Percentiles rank a stretch among this genome's conserved stretches.
Conservation (phyloP, 2,888 invertebrate species). For the Acleris sparsana region DNA sequence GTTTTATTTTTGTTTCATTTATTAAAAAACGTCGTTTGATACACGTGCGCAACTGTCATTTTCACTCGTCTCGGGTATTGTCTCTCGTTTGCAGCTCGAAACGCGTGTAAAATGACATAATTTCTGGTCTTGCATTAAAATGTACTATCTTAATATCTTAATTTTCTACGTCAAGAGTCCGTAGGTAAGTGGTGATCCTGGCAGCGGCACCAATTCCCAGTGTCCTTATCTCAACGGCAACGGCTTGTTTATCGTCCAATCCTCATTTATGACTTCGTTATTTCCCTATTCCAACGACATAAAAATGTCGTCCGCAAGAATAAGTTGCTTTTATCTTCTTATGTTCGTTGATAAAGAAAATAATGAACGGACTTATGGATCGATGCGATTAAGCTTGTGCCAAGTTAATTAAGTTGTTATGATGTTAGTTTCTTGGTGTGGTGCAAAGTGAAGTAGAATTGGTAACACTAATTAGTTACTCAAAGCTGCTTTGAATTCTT, state of each 20-base stretch:
- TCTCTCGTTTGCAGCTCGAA: too few relatives aligned
- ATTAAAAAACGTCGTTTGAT: too few relatives aligned
- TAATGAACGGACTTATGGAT: conserved; percentile 74
- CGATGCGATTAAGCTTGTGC: conserved; percentile 69
- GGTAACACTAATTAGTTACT: conserved; percentile 5
- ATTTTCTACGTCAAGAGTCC: too few relatives aligned
- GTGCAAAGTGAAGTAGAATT: conserved; percentile 15
- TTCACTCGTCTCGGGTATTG: too few relatives aligned
- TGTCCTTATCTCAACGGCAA: conserved; percentile 68
- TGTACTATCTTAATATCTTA: too few relatives aligned
- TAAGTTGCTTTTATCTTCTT: conserved; percentile 73
- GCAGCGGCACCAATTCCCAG: conserved; percentile 59
- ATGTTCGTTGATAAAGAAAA: conserved; percentile 76
- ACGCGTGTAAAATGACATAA: too few relatives aligned
- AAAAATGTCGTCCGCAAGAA: conserved; percentile 78
- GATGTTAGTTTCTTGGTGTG: conserved; percentile 8
- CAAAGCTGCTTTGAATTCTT: neutral
- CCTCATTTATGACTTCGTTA: conserved; percentile 79
- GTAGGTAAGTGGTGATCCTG: conserved; percentile 49
- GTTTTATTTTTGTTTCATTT: too few relatives aligned
- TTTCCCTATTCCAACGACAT: conserved; percentile 79
- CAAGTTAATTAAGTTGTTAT: conserved; percentile 56
- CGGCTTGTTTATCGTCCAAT: conserved; percentile 78
- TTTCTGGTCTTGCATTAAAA: too few relatives aligned
- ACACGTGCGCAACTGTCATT: too few relatives aligned